Evolutionary conservation across 2,113 vertebrate species (phyloP).

Genomic region (Nothobranchius kuhntae): DNA sequence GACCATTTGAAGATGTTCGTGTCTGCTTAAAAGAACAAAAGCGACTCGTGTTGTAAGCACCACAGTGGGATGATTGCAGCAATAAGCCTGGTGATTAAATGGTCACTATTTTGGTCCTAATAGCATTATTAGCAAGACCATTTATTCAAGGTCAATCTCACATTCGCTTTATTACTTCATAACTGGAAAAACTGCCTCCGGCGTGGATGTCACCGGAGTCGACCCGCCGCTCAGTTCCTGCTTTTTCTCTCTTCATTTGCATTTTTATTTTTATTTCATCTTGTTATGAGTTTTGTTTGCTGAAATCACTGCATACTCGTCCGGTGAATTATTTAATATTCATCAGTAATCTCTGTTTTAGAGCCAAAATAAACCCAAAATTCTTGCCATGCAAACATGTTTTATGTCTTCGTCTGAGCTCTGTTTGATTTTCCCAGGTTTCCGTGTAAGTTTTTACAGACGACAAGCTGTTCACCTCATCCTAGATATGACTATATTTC

Average conservation of each 20-base stretch:
- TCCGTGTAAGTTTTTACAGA: constrained; percentile 3
- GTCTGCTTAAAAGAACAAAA: constrained; percentile 38
- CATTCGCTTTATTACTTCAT: constrained; percentile 58
- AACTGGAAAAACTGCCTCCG: constrained; percentile 37
- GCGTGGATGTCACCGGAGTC: constrained; percentile 24
- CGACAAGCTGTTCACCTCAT: constrained; percentile 10
- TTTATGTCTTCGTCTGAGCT: constrained; percentile 8
- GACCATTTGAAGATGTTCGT: constrained; percentile 17
- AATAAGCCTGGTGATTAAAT: constrained; percentile 63
- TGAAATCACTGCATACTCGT: not conserved
- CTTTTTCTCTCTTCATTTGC: constrained; percentile 18
- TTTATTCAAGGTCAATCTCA: constrained; percentile 73
- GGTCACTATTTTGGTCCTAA: constrained; percentile 46
- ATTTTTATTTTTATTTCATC: not conserved
- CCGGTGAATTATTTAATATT: constrained; percentile 20
- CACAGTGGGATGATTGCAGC: constrained; percentile 31
- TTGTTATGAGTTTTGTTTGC: constrained; percentile 4
- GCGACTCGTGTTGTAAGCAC: constrained; percentile 12
- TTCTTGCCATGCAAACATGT: not conserved
- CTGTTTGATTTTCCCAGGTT: constrained; percentile 28
- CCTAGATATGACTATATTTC: constrained; percentile 18
- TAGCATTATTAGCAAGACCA: constrained; percentile 69
- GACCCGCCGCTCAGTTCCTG: constrained; percentile 19
- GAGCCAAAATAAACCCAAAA: constrained; percentile 5
- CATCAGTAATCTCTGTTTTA: not conserved